phyloP scores from a whole-genome alignment of 1,140 invertebrate genomes.

The Megalopta genalis region DNA sequence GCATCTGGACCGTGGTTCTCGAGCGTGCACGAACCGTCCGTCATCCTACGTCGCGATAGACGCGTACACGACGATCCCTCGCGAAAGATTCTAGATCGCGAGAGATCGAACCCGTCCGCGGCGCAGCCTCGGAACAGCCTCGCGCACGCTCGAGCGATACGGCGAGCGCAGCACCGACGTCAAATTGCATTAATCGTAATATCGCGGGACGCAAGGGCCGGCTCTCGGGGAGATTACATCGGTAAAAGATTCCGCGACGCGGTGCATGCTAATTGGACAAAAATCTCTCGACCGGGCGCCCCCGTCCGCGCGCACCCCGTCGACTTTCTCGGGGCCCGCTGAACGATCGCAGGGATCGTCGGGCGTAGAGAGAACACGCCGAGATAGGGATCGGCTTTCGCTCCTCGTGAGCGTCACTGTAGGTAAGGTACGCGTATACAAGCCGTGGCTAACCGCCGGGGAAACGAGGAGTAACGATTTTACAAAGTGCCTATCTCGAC shows the following conservation, averaged over 20 bases:
- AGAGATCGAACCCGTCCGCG: constrained; percentile 17
- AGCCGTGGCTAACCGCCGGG: constrained; percentile 47
- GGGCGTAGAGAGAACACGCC: constrained; percentile 61
- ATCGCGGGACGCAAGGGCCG: constrained; percentile 54
- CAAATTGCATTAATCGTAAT: constrained; percentile 69
- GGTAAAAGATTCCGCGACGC: constrained; percentile 63
- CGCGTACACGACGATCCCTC: no score
- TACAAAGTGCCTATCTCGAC: constrained; percentile 59
- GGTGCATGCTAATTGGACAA: constrained; percentile 69
- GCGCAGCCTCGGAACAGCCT: not conserved
- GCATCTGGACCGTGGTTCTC: no score
- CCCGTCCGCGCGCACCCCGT: not conserved
- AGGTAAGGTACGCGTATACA: constrained; percentile 57
- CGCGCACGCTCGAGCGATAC: constrained; percentile 15
- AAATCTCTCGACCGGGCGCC: constrained; percentile 44
- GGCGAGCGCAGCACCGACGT: constrained; percentile 57
- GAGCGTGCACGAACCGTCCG: no score
- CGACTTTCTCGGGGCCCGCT: constrained; percentile 27
- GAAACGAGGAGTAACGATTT: constrained; percentile 67
- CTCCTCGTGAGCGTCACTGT: constrained; percentile 67
- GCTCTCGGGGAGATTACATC: constrained; percentile 55
- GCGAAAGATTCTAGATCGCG: constrained; percentile 15
- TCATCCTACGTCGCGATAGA: no score
- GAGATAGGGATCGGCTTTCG: constrained; percentile 68
- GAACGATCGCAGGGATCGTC: constrained; percentile 51